Conservation (phyloP, 1,140 invertebrate genomes). For the Popillia japonica region DNA sequence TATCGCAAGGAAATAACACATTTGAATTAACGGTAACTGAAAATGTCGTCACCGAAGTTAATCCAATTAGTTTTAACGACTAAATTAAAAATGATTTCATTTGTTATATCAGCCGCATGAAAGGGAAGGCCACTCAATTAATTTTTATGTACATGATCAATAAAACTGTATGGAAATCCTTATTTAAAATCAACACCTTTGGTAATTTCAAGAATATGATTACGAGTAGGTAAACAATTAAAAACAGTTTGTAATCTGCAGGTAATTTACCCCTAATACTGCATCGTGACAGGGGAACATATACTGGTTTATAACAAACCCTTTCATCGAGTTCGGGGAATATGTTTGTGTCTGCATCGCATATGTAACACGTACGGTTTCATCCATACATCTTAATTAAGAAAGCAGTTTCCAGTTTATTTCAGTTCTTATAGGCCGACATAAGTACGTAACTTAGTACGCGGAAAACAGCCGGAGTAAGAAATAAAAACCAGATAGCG, state of each 20-base stretch:
- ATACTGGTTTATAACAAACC: not conserved
- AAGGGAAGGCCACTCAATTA: too few species aligned
- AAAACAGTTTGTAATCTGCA: not conserved
- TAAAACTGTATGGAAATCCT: too few species aligned
- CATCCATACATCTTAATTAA: not conserved
- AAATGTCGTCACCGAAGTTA: too few species aligned
- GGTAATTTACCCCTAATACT: not conserved
- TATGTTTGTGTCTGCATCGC: slow-evolving; percentile 2
- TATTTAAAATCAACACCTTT: too few species aligned
- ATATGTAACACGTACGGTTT: not conserved
- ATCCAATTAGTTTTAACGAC: too few species aligned
- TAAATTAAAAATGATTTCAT: too few species aligned
- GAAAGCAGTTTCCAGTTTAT: not conserved
- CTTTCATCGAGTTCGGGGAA: not conserved
- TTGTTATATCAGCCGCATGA: too few species aligned
- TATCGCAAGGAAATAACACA: too few species aligned
- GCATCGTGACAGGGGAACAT: not conserved
- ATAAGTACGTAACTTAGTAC: not conserved
- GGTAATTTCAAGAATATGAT: too few species aligned
- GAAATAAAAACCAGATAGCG: slow-evolving; percentile 4
- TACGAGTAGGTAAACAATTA: too few species aligned
- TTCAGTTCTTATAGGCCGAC: not conserved
- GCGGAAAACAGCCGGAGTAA: not conserved
- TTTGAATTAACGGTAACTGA: too few species aligned
- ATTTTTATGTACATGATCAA: too few species aligned